A percentile compares a stretch with the other conserved stretches of the same genome.
Evolutionary conservation across 2,113 vertebrate species (phyloP).

Genomic region (Pluvialis apricaria): DNA sequence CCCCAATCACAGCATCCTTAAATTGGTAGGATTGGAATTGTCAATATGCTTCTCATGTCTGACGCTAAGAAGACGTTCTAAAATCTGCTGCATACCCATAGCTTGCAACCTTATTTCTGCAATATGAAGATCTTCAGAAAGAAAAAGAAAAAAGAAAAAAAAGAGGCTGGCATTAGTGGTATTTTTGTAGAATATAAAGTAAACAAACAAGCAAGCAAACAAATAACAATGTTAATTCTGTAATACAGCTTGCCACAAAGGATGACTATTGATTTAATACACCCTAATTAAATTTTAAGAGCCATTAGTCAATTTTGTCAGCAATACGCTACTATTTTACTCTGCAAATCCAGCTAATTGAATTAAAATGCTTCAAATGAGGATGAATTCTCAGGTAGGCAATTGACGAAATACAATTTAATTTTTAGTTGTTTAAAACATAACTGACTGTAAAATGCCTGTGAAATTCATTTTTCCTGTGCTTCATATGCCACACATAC

Average conservation of each 20-base stretch:
- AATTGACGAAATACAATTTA: conserved; percentile 26
- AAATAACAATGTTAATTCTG: background rate
- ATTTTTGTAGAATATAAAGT: background rate
- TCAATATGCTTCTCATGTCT: background rate
- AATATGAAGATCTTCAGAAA: background rate
- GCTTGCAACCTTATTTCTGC: background rate
- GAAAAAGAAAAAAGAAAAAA: background rate
- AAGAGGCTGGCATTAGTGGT: background rate
- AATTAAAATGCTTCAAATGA: conserved; percentile 7
- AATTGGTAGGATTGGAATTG: background rate
- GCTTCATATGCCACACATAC: background rate
- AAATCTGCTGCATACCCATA: background rate
- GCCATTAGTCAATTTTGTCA: conserved; percentile 8
- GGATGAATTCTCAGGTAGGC: conserved; percentile 14
- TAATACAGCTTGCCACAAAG: background rate
- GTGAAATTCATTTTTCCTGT: conserved; percentile 32
- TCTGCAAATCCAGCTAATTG: conserved; percentile 13
- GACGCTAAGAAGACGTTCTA: background rate
- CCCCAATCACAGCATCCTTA: background rate
- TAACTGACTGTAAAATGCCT: conserved; percentile 3
- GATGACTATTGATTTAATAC: conserved; percentile 18
- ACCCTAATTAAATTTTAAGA: conserved; percentile 26
- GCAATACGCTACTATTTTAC: conserved; percentile 1
- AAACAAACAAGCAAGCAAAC: background rate
- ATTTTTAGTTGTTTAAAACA: conserved; percentile 36